Conservation (phyloP, 2,797 vertebrate species). For the Pteronotus mesoamericanus region DNA sequence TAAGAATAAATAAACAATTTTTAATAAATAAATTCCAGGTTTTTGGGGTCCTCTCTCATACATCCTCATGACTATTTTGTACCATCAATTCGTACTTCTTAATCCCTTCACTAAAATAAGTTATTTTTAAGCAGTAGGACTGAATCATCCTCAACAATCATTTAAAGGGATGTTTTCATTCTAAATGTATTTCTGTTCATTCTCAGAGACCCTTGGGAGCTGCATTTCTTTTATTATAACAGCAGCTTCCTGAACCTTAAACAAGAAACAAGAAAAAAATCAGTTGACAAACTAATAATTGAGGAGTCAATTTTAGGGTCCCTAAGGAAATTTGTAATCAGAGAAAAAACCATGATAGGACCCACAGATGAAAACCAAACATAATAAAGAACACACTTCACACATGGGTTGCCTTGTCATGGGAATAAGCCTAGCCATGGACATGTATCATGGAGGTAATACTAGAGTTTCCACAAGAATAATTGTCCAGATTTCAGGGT, state of each 20-base stretch:
- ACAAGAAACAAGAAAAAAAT: neutral
- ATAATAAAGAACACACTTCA: neutral
- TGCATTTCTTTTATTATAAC: neutral
- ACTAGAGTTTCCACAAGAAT: neutral
- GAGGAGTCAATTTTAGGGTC: neutral
- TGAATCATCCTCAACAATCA: neutral
- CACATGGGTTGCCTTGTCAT: rapidly evolving
- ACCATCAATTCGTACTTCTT: neutral
- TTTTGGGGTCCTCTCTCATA: neutral
- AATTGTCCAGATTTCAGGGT: neutral
- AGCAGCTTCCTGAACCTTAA: neutral
- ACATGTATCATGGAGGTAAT: neutral
- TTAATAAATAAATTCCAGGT: too few relatives aligned
- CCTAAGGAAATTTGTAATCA: neutral
- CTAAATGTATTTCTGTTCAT: neutral
- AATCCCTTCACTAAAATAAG: neutral
- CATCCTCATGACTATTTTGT: neutral
- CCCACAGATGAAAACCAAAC: neutral
- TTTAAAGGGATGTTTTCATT: neutral
- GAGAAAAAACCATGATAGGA: neutral
- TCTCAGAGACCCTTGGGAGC: neutral
- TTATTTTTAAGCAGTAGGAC: neutral
- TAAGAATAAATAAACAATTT: too few relatives aligned
- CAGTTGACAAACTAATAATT: neutral
- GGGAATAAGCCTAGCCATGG: neutral